phyloP scores from a whole-genome alignment of 35 echinoderm and acorn worm species.

The Apostichopus parvimensis region DNA sequence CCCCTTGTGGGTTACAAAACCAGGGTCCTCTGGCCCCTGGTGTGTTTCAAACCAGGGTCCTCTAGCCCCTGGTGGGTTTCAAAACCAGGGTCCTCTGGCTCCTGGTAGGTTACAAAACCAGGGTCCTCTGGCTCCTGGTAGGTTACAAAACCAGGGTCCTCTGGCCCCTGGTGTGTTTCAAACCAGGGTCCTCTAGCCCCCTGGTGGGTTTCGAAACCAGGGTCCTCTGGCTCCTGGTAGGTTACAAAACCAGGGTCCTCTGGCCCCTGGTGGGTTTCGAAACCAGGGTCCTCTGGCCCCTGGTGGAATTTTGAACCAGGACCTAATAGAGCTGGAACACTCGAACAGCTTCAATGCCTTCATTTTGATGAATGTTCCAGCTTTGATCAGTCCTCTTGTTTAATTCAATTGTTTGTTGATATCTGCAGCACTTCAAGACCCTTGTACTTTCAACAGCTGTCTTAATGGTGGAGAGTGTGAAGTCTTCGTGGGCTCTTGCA shows the following conservation, averaged over 20 bases:
- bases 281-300: background rate
- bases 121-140: background rate
- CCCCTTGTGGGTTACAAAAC: too few species aligned
- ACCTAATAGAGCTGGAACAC: background rate
- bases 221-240: too few species aligned
- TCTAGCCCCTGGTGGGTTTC: background rate
- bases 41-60: too few species aligned
- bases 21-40: too few species aligned
- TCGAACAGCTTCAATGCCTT: background rate
- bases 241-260: background rate
- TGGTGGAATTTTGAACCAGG: background rate
- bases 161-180: too few species aligned
- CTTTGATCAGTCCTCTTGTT: background rate
- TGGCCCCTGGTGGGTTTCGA: background rate
- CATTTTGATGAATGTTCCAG: background rate
- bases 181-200: too few species aligned
- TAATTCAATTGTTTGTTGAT: background rate
- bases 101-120: background rate
- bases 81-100: background rate
- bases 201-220: too few species aligned
- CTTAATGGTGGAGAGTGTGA: constrained; percentile 15
- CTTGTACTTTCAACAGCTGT: constrained; percentile 11
- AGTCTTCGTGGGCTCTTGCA: background rate
- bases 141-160: too few species aligned
- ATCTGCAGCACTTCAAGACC: background rate